Conservation (phyloP, 2,888 invertebrate species). For the Heliothis peltigera region DNA sequence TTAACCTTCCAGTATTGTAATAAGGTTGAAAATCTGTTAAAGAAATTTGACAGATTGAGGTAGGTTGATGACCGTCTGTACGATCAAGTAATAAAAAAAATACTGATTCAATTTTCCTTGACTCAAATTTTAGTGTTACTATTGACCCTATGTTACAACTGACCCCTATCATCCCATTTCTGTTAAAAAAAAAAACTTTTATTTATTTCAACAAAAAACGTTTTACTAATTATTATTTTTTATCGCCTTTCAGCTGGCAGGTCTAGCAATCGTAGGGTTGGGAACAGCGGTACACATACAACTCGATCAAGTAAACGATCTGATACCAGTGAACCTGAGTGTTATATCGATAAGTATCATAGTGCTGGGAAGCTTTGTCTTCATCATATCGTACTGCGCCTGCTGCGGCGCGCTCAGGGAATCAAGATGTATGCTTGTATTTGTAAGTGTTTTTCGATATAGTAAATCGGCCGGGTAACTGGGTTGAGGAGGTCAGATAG, state of each 20-base stretch:
- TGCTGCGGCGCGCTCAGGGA: conserved; percentile 96
- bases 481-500: no score
- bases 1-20: no score
- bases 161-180: no score
- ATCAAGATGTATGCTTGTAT: conserved; percentile 94
- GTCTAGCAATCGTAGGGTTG: conserved; percentile 67
- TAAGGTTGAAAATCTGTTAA: no score
- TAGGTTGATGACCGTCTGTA: no score
- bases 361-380: conserved; percentile 91
- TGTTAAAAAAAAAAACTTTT: not conserved
- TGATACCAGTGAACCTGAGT: conserved; percentile 63
- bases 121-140: no score
- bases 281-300: conserved; percentile 67
- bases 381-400: conserved; percentile 94
- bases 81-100: no score
- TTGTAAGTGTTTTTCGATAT: conserved; percentile 87
- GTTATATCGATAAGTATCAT: conserved; percentile 67
- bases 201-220: no score
- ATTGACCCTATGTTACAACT: no score
- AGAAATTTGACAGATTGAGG: no score
- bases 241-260: conserved; percentile 71
- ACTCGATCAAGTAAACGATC: conserved; percentile 56
- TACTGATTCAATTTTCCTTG: no score
- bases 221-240: not conserved
- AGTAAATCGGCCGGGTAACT: no score